A percentile compares a stretch with the other conserved stretches of the same genome.
These are phyloP conservation scores for Nicator chloris DNA, from an alignment of 2,113 vertebrate genomes.

Conservation along the genomic window DNA sequence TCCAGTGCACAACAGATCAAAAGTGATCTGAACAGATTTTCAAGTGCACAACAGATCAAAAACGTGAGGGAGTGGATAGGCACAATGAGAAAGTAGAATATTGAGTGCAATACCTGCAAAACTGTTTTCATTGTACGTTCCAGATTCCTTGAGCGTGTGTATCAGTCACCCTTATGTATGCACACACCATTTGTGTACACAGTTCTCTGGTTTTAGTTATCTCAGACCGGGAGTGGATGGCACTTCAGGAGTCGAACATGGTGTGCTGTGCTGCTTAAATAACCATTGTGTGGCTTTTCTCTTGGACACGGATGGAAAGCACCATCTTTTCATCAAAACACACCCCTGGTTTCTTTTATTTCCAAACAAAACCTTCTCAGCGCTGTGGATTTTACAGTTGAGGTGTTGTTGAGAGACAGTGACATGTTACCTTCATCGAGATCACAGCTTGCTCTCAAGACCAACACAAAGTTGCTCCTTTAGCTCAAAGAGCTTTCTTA, in stretches of 20 bases:
- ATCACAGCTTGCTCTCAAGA: not conserved
- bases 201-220: not conserved
- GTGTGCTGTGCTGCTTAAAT: not conserved
- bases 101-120: not conserved
- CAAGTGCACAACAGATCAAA: conserved; percentile 57
- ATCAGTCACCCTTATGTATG: not conserved
- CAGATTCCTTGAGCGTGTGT: not conserved
- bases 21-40: not conserved
- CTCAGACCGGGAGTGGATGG: not conserved
- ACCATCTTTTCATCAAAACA: not conserved
- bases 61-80: not conserved
- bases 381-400: conserved; percentile 24
- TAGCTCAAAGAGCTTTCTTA: not conserved
- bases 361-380: not conserved
- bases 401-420: not conserved
- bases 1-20: conserved; percentile 46
- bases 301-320: not conserved
- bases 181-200: not conserved
- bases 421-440: not conserved
- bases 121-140: not conserved
- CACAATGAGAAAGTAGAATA: not conserved
- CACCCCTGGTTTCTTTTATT: not conserved
- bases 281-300: not conserved
- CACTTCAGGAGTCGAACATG: not conserved
- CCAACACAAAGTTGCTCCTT: not conserved